phyloP scores from a whole-genome alignment of 2,888 invertebrate species.

The Labia minor region DNA sequence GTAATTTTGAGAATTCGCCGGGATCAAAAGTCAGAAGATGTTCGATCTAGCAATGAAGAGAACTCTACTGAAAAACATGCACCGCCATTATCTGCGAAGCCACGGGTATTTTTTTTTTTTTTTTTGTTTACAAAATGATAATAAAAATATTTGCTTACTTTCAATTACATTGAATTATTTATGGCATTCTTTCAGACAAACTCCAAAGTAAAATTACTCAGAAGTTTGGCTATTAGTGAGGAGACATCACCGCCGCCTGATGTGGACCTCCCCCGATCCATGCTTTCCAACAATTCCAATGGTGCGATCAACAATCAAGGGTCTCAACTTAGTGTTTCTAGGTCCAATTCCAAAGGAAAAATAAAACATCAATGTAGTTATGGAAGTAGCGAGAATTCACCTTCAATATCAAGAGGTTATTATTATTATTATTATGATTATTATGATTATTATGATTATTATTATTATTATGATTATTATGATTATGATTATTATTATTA shows the following conservation, averaged over 20 bases:
- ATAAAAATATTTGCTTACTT: no score
- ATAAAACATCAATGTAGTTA: constrained; percentile 31
- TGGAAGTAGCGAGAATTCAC: constrained; percentile 32
- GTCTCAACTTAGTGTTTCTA: constrained; percentile 32
- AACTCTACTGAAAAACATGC: background rate
- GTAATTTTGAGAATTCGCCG: background rate
- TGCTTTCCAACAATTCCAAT: constrained; percentile 35
- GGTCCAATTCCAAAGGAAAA: constrained; percentile 30
- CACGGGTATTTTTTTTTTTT: background rate
- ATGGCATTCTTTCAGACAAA: constrained; percentile 41
- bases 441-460: no score
- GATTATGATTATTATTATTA: no score
- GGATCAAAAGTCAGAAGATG: constrained; percentile 13
- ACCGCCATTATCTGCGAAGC: background rate
- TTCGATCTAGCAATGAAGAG: background rate
- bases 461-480: no score
- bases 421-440: constrained; percentile 18
- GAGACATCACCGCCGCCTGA: constrained; percentile 47
- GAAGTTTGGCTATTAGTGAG: constrained; percentile 85
- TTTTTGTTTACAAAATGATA: no score
- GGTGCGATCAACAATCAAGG: constrained; percentile 32
- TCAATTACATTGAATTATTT: background rate
- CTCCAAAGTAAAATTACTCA: constrained; percentile 69
- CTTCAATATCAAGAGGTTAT: background rate
- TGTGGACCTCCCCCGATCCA: constrained; percentile 34